Evolutionary conservation across 1,140 invertebrate genomes (phyloP), one percentile per base, ranked within the genome.

Genomic region (Periplaneta americana): DNA sequence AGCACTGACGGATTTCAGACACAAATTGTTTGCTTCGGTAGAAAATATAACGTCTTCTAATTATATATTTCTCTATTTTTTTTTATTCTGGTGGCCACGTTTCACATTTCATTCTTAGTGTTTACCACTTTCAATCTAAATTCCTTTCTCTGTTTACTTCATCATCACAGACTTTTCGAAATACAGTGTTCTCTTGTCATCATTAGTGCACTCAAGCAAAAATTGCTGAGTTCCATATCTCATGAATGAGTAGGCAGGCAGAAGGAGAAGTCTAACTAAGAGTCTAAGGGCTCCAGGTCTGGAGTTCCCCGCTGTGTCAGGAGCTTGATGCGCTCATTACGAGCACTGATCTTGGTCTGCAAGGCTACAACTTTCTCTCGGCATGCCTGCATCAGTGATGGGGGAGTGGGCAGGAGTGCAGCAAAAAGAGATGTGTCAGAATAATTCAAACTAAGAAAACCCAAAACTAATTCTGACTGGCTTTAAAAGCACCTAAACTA

Each of bases 341-440:
- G 93, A 88, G 95, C 93, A 85, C 93, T 92, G 85, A 97, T 95
- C 91, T 96, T 97, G 91, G 93, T 95, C 88, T 97, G 95, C 85
- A 97, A 92, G 84, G 92, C 92, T 88, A 95, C 95, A 84, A 96
- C 93, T 89, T 92, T 92, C 88, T 97, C 96, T 87, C 93, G 93
- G 91, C 92, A 96, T 86, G 92, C 93, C 96, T 97, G 91, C 83
- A 88, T 82, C 78, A 78, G 82, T 79, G 79, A 39, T 78, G 81
- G 33, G 75, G 79, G 76, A 78, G 75, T 34, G 82, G 84, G 85
- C 84, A 86, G 87, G 89, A 89, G 89, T 89, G 91, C 88, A 91
- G 91, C 90, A 92, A 91, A 93, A 92, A 91, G 91, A 89, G 90
- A 57, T 81, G 75, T 78, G 81, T 81, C 75, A 81, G 81, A 81